Evolutionary conservation across 2,888 invertebrate genomes (phyloP).

Genomic region (Eristalinus sepulchralis): DNA sequence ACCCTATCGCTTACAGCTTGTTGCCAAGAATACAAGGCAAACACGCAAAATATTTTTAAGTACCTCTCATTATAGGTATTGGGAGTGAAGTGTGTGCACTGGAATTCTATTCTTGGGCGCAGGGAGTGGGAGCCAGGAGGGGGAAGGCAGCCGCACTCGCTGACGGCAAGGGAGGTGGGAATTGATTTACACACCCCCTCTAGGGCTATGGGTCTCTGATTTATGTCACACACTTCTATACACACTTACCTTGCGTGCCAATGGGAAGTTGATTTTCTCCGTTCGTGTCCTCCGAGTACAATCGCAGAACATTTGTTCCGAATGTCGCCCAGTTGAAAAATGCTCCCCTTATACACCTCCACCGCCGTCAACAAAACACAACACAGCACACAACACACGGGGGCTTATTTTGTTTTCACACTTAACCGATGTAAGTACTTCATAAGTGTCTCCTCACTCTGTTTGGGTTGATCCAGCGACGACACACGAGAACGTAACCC

Average conservation of each 20-base stretch:
- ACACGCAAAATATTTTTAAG: conserved; percentile 6
- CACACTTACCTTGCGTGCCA: conserved; percentile 48
- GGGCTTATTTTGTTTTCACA: not conserved
- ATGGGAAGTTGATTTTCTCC: conserved; percentile 12
- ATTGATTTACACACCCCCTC: conserved; percentile 1
- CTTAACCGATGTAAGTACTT: conserved; percentile 1
- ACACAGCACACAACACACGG: not conserved
- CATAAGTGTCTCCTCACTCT: not conserved
- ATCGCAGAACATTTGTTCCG: not conserved
- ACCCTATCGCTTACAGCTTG: not conserved
- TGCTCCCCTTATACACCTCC: not conserved
- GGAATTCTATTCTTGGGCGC: conserved; percentile 14
- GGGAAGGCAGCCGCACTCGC: not conserved
- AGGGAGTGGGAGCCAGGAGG: not conserved
- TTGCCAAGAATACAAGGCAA: conserved; percentile 4
- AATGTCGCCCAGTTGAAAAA: conserved; percentile 1
- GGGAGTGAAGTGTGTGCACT: not conserved
- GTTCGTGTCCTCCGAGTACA: not conserved
- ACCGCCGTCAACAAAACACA: not conserved
- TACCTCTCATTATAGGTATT: conserved; percentile 5
- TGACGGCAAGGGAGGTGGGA: not conserved
- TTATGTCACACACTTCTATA: conserved; percentile 32
- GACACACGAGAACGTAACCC: not conserved
- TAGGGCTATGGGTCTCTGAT: conserved; percentile 13
- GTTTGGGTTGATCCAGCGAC: not conserved